phyloP scores from a whole-genome alignment of 2,797 vertebrate species.

The Diplodus puntazzo region DNA sequence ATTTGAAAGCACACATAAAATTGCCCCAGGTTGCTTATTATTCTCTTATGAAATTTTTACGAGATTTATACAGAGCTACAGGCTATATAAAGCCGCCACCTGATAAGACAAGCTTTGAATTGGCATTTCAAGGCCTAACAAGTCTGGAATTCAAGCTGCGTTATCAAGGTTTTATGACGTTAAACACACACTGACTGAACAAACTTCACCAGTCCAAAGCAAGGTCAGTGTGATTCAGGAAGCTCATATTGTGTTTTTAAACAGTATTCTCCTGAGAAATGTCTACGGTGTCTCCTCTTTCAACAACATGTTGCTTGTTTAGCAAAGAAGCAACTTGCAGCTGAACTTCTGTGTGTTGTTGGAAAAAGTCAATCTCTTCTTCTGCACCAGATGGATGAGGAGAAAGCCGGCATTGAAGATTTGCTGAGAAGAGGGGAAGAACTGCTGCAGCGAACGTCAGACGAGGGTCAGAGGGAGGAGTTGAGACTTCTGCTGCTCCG shows the following conservation, averaged over 20 bases:
- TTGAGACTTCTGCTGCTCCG: slow-evolving; percentile 88
- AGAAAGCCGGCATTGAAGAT: slow-evolving; percentile 91
- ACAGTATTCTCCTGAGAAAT: slow-evolving; percentile 30
- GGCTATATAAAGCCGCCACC: slow-evolving; percentile 39
- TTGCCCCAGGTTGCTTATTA: slow-evolving; percentile 5
- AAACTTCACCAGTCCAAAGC: slow-evolving; percentile 55
- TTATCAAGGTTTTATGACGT: slow-evolving; percentile 71
- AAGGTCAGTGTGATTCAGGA: slow-evolving; percentile 62
- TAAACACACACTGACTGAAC: slow-evolving; percentile 44
- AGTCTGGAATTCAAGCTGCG: slow-evolving; percentile 53
- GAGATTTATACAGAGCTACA: slow-evolving; percentile 5
- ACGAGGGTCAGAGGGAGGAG: slow-evolving; percentile 89
- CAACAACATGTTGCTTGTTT: slow-evolving; percentile 10
- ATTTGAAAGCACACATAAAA: slow-evolving; percentile 20
- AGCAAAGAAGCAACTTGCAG: background rate
- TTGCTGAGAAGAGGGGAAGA: slow-evolving; percentile 91
- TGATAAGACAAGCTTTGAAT: slow-evolving; percentile 56
- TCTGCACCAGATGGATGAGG: slow-evolving; percentile 89
- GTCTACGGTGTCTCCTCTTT: background rate
- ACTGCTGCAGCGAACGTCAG: slow-evolving; percentile 87
- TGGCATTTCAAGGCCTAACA: slow-evolving; percentile 60
- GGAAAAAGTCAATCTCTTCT: background rate
- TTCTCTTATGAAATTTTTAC: slow-evolving; percentile 42
- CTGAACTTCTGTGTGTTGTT: background rate
- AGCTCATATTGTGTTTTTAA: slow-evolving; percentile 31